Conservation (phyloP, 2,888 invertebrate genomes). For the Spodoptera picta region DNA sequence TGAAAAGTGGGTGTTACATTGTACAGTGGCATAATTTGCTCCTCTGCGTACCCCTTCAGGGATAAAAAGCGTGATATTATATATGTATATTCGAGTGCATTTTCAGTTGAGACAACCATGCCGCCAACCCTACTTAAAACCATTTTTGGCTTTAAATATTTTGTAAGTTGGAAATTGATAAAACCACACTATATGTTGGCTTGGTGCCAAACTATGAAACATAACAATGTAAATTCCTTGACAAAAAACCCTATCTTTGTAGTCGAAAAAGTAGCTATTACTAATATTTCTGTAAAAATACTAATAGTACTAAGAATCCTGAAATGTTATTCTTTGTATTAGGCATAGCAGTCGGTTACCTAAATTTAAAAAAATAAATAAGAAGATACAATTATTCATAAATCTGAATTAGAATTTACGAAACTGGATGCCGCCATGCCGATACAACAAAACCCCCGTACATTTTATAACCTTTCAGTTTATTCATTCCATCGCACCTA, state of each 20-base stretch:
- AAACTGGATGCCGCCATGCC: neutral
- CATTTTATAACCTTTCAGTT: neutral
- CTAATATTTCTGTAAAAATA: neutral
- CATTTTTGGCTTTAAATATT: slow-evolving; percentile 40
- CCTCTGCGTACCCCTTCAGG: no score
- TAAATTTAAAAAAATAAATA: no score
- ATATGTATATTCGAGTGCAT: neutral
- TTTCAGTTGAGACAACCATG: neutral
- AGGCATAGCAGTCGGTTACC: no score
- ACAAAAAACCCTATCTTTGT: slow-evolving; percentile 4
- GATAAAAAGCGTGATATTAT: no score
- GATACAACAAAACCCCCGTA: slow-evolving; percentile 2
- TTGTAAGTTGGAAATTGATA: slow-evolving; percentile 24
- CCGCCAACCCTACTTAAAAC: slow-evolving; percentile 29
- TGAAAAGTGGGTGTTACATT: no score
- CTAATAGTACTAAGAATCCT: no score
- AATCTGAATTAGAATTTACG: neutral
- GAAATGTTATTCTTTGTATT: no score
- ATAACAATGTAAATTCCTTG: slow-evolving; percentile 6
- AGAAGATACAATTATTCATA: no score
- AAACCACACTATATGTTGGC: slow-evolving; percentile 38
- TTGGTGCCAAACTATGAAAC: slow-evolving; percentile 27
- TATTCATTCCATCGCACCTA: no score
- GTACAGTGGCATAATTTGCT: no score
- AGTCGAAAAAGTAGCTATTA: slow-evolving; percentile 1